Evolutionary conservation across 2,113 vertebrate genomes (phyloP).

Genomic region (Albula goreensis): DNA sequence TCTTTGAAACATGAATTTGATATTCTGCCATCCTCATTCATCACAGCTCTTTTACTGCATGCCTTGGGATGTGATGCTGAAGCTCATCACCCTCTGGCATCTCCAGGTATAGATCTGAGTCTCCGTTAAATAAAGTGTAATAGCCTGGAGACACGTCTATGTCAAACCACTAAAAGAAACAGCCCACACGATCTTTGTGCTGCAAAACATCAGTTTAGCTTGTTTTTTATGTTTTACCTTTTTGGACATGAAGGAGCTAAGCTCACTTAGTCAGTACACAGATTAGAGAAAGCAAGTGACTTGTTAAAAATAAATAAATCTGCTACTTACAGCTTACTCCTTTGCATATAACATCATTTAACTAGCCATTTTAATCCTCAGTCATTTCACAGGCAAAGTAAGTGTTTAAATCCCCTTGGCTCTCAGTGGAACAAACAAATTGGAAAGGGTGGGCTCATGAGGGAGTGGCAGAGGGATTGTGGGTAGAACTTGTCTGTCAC

Average conservation of each 20-base stretch:
- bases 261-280: neutral
- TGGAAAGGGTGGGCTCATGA: neutral
- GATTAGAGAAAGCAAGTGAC: neutral
- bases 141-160: neutral
- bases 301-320: neutral
- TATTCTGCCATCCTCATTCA: neutral
- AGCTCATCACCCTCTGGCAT: neutral
- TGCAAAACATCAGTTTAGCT: neutral
- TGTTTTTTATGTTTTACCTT: neutral
- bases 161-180: neutral
- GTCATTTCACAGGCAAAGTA: constrained; percentile 22
- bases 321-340: neutral
- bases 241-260: neutral
- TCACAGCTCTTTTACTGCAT: neutral
- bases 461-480: constrained; percentile 2
- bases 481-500: neutral
- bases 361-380: constrained; percentile 7
- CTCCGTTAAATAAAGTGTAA: neutral
- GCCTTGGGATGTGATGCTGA: neutral
- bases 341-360: constrained; percentile 17
- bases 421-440: constrained; percentile 12
- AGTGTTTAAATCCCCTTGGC: neutral
- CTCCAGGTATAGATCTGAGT: neutral
- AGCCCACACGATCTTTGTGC: neutral
- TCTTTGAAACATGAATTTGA: neutral